A percentile compares a stretch with the other conserved stretches of the same genome.
phyloP scores from a whole-genome alignment of 2,113 vertebrate genomes.

The Meles meles region DNA sequence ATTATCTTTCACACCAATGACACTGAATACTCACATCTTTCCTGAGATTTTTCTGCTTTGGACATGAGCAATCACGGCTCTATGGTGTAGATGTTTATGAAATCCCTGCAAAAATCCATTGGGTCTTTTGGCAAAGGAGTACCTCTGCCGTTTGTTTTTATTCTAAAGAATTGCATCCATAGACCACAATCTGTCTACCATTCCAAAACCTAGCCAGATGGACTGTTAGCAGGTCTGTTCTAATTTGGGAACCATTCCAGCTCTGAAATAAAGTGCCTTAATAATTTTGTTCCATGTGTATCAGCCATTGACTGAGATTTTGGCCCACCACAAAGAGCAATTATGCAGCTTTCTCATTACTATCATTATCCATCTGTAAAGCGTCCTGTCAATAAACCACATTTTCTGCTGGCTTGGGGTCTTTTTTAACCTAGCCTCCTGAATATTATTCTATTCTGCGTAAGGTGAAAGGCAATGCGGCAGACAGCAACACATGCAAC shows the following conservation, averaged over 20 bases:
- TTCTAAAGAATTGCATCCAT: conserved; percentile 5
- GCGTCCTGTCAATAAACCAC: neutral
- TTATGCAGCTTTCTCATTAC: neutral
- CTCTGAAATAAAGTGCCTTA: conserved; percentile 44
- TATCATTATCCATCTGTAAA: conserved; percentile 21
- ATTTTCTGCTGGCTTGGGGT: neutral
- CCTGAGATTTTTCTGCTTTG: neutral
- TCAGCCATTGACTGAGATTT: conserved; percentile 35
- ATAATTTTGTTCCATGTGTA: conserved; percentile 30
- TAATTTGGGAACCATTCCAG: conserved; percentile 34
- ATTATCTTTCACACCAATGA: neutral
- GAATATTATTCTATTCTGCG: neutral
- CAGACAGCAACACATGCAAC: neutral
- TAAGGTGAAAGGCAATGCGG: neutral
- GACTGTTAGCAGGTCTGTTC: conserved; percentile 13
- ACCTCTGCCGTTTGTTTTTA: conserved; percentile 11
- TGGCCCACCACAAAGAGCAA: neutral
- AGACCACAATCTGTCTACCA: neutral
- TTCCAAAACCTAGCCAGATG: conserved; percentile 38
- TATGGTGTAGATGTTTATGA: neutral
- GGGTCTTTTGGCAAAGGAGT: conserved; percentile 15
- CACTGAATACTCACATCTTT: neutral
- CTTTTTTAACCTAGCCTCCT: neutral
- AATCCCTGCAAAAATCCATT: neutral
- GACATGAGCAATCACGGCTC: neutral